Base-by-base conservation (phyloP, 2,797 vertebrate genomes). In the Lagodon rhomboides region DNA sequence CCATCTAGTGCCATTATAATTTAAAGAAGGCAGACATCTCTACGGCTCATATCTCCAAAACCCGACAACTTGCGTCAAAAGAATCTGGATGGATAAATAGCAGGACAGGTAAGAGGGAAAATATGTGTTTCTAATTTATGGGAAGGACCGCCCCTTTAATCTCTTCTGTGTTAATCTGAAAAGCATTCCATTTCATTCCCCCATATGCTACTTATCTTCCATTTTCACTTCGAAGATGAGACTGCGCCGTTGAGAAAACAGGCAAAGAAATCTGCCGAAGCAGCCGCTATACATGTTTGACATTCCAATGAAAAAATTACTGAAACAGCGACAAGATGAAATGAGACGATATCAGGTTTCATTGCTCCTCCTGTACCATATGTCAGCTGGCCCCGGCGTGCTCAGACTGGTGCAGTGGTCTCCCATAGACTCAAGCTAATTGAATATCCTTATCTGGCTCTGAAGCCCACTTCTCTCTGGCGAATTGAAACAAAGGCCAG, bases 381-480 rank as follows among this genome's bases (percentile, higher is more conserved):
- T 87, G 87, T 91, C 85, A 84, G 55, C 78, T 23, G 20, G 85
- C 80, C 79, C 49, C 66, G 23, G 74, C 74, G 8, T 59, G 79
- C 78, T 80, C 43, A 12, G 77, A 82, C 89, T 84, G 77, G 77
- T 77, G 83, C 85, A 73, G 79, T 63, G 30, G 53, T 68, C 73
- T 72, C 68, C 80, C 67, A 77, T 56, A 73, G 77, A 87, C 87
- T 82, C 53, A 3, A 38, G 76, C 87, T 92, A 93, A 90, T 86
- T 94, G 87, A 94, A 91, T 91, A 89, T 91, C 82, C 91, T 93
- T 93, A 93, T 94, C 92, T 89, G 85, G 49, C 76, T 79, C 71
- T 73, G 59, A 81, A 65, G 74, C 68, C 56, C 50, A 2, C 22
- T 72, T 84, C 74, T 73, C 77, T 88, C 83, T 74, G 73, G 34